These are phyloP conservation scores for Glomeris marginata DNA, from an alignment of 2,888 invertebrate genomes.

Conservation along the genomic window DNA sequence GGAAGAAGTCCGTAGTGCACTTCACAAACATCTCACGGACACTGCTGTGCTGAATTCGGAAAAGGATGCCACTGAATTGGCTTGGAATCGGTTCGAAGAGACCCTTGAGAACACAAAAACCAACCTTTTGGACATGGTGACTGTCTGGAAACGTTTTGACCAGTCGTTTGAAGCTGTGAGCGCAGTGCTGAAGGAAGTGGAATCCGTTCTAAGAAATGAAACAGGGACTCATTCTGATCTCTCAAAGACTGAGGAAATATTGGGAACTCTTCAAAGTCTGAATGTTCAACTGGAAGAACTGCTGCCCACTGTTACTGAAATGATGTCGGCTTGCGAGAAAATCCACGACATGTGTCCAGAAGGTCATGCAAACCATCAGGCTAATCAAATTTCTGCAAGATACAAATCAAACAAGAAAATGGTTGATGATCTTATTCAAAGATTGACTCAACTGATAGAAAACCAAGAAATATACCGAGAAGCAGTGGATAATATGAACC, in stretches of 20 bases:
- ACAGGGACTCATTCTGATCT: too few relatives aligned
- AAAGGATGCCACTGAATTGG: slow-evolving; percentile 22
- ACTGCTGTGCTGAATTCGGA: slow-evolving; percentile 22
- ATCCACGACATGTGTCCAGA: too few relatives aligned
- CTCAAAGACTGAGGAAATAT: too few relatives aligned
- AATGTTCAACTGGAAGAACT: too few relatives aligned
- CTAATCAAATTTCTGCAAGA: neutral
- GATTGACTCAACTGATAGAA: slow-evolving; percentile 51
- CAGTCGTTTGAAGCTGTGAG: slow-evolving; percentile 45
- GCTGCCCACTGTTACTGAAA: too few relatives aligned
- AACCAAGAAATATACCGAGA: slow-evolving; percentile 53
- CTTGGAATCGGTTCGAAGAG: slow-evolving; percentile 56
- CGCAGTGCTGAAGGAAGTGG: slow-evolving; percentile 52
- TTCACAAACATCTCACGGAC: neutral
- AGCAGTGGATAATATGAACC: slow-evolving; percentile 50
- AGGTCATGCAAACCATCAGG: too few relatives aligned
- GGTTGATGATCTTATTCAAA: slow-evolving; percentile 39
- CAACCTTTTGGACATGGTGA: slow-evolving; percentile 41
- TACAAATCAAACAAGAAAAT: neutral
- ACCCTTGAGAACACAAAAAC: slow-evolving; percentile 54
- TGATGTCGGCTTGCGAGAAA: too few relatives aligned
- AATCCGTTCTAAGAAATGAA: slow-evolving; percentile 24
- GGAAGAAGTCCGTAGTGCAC: neutral
- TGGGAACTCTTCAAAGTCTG: too few relatives aligned
- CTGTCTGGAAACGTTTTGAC: too few relatives aligned